Conservation (phyloP, 2,888 invertebrate genomes). For the Drosophila demipolita region DNA sequence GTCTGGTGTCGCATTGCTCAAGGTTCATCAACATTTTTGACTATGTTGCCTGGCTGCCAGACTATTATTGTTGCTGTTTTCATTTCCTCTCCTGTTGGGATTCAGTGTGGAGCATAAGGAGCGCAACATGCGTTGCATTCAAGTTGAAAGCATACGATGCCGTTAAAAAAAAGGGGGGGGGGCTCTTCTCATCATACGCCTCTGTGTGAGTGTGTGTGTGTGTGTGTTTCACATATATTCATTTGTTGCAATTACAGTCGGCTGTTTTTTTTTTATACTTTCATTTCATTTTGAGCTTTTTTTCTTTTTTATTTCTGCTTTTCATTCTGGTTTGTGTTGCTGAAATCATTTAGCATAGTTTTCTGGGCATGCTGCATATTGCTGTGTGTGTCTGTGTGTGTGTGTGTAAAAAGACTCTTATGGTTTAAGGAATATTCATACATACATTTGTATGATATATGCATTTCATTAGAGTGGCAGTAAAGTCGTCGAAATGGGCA, state of each 20-base stretch:
- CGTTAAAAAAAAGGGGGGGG: neutral
- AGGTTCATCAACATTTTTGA: conserved; percentile 50
- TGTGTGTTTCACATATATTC: conserved; percentile 64
- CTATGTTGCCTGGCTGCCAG: conserved; percentile 1
- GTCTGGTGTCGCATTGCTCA: conserved; percentile 30
- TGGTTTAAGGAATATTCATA: conserved; percentile 10
- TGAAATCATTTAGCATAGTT: conserved; percentile 70
- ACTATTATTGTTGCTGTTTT: conserved; percentile 15
- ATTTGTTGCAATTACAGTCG: conserved; percentile 76
- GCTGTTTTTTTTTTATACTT: conserved; percentile 3
- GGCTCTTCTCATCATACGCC: neutral
- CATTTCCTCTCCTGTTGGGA: conserved; percentile 4
- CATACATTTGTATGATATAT: conserved; percentile 20
- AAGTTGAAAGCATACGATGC: conserved; percentile 24
- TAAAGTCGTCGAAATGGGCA: conserved; percentile 3
- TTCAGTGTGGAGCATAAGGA: conserved; percentile 42
- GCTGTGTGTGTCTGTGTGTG: neutral
- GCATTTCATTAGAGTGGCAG: conserved; percentile 43
- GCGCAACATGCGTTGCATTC: conserved; percentile 71
- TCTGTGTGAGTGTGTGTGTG: conserved; percentile 14
- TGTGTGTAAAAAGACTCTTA: conserved; percentile 9
- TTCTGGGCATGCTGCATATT: conserved; percentile 13
- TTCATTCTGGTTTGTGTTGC: conserved; percentile 35
- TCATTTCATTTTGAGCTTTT: conserved; percentile 13
- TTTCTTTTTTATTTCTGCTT: conserved; percentile 39